Percentiles rank a stretch among this genome's conserved stretches.
Conservation (phyloP, 1,140 invertebrate genomes). For the Scaptomyza graminum region DNA sequence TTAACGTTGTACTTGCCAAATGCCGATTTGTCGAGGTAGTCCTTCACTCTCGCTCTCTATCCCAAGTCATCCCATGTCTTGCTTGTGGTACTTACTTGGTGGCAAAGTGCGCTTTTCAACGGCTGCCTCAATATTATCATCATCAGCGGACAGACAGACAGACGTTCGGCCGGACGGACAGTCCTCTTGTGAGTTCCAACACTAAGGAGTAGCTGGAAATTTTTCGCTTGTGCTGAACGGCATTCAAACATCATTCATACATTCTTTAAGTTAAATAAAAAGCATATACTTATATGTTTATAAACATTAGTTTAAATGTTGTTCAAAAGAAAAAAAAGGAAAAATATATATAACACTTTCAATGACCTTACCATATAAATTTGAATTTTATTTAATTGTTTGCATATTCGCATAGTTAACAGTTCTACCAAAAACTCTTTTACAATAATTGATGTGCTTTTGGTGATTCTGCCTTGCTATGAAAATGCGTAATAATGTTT, state of each 20-base stretch:
- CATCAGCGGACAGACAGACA: neutral
- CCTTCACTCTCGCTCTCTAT: neutral
- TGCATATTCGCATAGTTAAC: no score
- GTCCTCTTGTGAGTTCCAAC: slow-evolving; percentile 13
- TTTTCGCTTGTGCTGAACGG: slow-evolving; percentile 20
- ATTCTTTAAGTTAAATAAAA: neutral
- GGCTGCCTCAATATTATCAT: slow-evolving; percentile 6
- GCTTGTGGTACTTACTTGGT: neutral
- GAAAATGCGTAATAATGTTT: slow-evolving; percentile 19
- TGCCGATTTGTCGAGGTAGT: slow-evolving; percentile 64
- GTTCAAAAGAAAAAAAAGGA: no score
- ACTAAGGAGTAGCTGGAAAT: slow-evolving; percentile 45
- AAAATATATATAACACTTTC: no score
- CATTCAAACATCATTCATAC: slow-evolving; percentile 31
- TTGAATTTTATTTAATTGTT: neutral
- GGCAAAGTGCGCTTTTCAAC: slow-evolving; percentile 7
- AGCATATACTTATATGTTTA: no score
- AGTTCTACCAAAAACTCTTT: neutral
- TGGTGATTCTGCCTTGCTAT: neutral
- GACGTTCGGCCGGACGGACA: neutral
- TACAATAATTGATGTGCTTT: neutral
- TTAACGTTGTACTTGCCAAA: slow-evolving; percentile 63
- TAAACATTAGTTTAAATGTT: no score
- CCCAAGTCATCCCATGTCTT: slow-evolving; percentile 4
- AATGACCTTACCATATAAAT: no score